phyloP scores from a whole-genome alignment of 1,140 invertebrate genomes.

The Drosophila equinoxialis region DNA sequence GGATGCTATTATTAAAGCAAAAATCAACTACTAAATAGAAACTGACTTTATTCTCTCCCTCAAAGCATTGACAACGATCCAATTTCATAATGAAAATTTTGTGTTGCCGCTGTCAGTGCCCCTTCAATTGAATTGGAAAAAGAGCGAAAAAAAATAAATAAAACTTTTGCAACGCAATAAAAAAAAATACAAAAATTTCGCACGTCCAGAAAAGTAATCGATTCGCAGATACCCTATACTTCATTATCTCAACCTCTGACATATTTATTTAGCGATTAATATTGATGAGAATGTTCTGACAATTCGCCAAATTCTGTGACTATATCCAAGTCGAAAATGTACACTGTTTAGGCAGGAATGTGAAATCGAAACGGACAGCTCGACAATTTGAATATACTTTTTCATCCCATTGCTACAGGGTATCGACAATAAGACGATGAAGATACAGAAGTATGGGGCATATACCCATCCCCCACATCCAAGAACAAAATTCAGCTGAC shows the following conservation, averaged over 20 bases:
- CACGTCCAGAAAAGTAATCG: neutral
- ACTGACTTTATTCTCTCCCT: neutral
- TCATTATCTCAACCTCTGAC: too few species aligned
- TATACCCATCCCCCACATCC: slow-evolving; percentile 47
- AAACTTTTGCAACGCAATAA: slow-evolving; percentile 44
- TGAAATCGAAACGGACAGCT: too few species aligned
- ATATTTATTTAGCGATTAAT: too few species aligned
- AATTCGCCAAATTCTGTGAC: too few species aligned
- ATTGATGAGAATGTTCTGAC: too few species aligned
- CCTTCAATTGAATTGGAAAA: slow-evolving; percentile 75
- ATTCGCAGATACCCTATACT: neutral
- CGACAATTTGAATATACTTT: neutral
- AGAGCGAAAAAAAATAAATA: slow-evolving; percentile 35
- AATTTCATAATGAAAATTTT: slow-evolving; percentile 81
- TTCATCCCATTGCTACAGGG: neutral
- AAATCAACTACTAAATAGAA: slow-evolving; percentile 3
- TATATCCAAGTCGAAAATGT: too few species aligned
- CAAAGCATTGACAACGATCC: slow-evolving; percentile 72
- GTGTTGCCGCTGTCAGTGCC: slow-evolving; percentile 62
- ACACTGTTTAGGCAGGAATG: too few species aligned
- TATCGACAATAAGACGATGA: slow-evolving; percentile 4
- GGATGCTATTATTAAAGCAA: slow-evolving; percentile 13
- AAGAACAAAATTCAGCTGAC: slow-evolving; percentile 77
- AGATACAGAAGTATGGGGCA: slow-evolving; percentile 30
- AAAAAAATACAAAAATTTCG: slow-evolving; percentile 30